Base-by-base conservation (phyloP, 2,113 vertebrate genomes). In the Accipiter cooperii region DNA sequence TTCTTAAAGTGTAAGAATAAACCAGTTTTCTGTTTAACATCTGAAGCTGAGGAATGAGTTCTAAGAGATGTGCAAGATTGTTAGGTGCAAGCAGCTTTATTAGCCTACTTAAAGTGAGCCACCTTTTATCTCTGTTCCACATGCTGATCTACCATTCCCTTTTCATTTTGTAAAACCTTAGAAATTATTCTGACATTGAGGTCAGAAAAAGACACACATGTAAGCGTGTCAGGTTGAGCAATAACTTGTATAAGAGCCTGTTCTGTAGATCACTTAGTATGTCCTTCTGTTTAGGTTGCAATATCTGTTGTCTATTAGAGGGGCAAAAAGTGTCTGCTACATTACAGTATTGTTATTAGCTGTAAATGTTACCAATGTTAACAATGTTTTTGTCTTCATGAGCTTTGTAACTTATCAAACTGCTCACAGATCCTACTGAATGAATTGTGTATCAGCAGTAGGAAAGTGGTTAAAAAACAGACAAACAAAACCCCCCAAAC, bases 401-500 rank as follows among this genome's bases (percentile, higher is more conserved):
- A 78, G 68, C 58, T 69, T 55, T 52, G 12, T 69, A 40, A 79
- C 5, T 87, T 82, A 17, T 10, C 33, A 44, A 38, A 49, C 46
- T n/a, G 15, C 60, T 87, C 29, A 8, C 20, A 52, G 65, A 86
- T 95, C 64, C 63, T 61, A 47, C 66, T 85, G 84, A 70, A 84
- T 87, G n/a, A 92, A 40, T 95, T 87, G 71, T 93, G 11, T 84
- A 15, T 77, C 52, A 64, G 19, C 25, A 83, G 14, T 34, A 68
- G 29, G 46, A 55, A 84, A 51, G 18, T 28, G n/a, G 19, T 87
- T 78, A 51, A 89, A 96, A 95, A 89, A 12, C 6, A 65, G 96
- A 52, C 6, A 65, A 97, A 52, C 91, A 89, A 95, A 77, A 40
- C 8, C 10, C 7, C 5, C 6, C 2, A 76, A 26, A 28, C 3